Conservation (phyloP, 2,888 invertebrate species). For the Xestia rhomboidea region DNA sequence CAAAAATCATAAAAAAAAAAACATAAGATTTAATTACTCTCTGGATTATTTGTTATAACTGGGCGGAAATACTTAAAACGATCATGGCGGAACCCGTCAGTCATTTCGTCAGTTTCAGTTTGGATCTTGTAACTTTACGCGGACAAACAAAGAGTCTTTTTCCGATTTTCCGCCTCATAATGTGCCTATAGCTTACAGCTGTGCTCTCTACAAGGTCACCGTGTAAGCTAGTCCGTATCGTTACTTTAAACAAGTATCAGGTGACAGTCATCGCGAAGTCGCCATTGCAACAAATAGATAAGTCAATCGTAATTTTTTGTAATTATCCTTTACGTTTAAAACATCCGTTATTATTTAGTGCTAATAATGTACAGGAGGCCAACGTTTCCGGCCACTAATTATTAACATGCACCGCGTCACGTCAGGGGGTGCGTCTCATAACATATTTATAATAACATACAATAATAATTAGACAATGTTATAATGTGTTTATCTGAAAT, state of each 20-base stretch:
- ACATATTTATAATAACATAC: no score
- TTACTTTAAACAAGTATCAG: not conserved
- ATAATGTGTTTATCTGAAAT: no score
- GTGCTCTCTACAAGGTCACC: not conserved
- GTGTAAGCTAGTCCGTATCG: not conserved
- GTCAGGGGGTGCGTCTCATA: no score
- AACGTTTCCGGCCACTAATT: conserved; percentile 20
- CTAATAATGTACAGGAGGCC: conserved; percentile 11
- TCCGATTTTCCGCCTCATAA: not conserved
- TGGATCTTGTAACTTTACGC: not conserved
- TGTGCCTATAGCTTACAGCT: not conserved
- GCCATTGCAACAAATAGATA: not conserved
- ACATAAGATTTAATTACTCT: not conserved
- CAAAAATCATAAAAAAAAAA: no score
- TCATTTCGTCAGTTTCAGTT: no score
- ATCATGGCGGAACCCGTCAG: not conserved
- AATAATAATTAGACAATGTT: no score
- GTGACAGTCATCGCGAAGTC: not conserved
- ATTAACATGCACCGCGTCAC: not conserved
- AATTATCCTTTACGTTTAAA: not conserved
- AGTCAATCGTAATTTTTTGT: not conserved
- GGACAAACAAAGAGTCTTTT: not conserved
- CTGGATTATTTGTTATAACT: not conserved
- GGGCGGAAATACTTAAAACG: not conserved
- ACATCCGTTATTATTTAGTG: conserved; percentile 22